These are phyloP conservation scores for Parnassius smintheus DNA, from an alignment of 2,888 invertebrate genomes.

Conservation along the genomic window DNA sequence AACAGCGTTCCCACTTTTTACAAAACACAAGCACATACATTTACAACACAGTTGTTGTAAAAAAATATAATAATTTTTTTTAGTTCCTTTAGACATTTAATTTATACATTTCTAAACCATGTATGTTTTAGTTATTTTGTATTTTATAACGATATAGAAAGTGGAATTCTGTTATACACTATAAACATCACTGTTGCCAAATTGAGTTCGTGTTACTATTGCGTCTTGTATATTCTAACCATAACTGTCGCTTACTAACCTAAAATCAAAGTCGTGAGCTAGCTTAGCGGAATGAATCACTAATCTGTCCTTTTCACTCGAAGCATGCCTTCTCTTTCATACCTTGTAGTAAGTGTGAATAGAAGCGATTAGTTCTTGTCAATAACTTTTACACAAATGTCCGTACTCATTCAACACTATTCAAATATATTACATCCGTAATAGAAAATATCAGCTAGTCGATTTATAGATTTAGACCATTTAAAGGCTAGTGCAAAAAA, in stretches of 20 bases:
- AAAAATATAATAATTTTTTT: no score
- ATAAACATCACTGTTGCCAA: conserved; percentile 24
- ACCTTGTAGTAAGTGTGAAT: conserved; percentile 52
- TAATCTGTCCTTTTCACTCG: conserved; percentile 38
- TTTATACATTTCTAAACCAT: no score
- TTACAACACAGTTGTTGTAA: no score
- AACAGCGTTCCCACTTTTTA: conserved; percentile 4
- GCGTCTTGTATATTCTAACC: conserved; percentile 29
- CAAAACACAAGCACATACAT: no score
- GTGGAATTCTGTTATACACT: conserved; percentile 27
- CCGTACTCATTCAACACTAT: conserved; percentile 33
- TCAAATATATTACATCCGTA: conserved; percentile 18
- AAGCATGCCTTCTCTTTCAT: conserved; percentile 57
- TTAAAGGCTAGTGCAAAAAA: conserved; percentile 4
- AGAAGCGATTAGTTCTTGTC: conserved; percentile 64
- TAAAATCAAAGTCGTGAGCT: conserved; percentile 42
- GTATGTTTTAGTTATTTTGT: no score
- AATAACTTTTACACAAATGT: conserved; percentile 43
- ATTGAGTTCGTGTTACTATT: conserved; percentile 19
- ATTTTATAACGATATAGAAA: no score
- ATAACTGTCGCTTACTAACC: conserved; percentile 55
- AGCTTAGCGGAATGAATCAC: conserved; percentile 45
- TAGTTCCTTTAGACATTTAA: no score
- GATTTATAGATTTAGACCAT: conserved; percentile 1
- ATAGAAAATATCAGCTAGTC: conserved; percentile 4